A percentile compares a stretch with the other conserved stretches of the same genome.
These are phyloP conservation scores for Norana najaformis DNA, from an alignment of 2,888 invertebrate genomes.

Conservation along the genomic window DNA sequence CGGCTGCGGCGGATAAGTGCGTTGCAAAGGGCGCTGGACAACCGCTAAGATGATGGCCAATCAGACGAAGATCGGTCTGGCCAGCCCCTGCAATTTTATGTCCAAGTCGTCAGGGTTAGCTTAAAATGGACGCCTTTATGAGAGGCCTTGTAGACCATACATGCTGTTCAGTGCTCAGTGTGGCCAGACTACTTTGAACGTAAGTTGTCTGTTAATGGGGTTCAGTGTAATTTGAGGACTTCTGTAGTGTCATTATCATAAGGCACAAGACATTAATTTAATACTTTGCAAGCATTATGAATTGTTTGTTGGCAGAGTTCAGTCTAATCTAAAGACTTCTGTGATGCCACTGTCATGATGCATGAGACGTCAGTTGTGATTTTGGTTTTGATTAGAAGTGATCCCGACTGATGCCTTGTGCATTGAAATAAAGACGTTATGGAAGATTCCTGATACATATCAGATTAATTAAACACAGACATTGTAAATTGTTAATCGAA, in stretches of 20 bases:
- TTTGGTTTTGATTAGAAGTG: too few relatives aligned
- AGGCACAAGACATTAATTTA: too few relatives aligned
- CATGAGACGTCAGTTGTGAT: too few relatives aligned
- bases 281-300: background rate
- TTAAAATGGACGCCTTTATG: slow-evolving; percentile 13
- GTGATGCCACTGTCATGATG: background rate
- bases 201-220: background rate
- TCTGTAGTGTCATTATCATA: too few relatives aligned
- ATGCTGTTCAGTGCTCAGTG: background rate
- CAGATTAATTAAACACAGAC: background rate
- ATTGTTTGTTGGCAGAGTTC: background rate
- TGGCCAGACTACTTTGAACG: background rate
- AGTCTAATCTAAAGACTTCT: background rate
- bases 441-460: too few relatives aligned
- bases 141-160: too few relatives aligned
- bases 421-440: too few relatives aligned
- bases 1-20: background rate
- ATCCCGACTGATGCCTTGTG: too few relatives aligned
- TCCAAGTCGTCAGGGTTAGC: background rate
- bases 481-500: background rate
- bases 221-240: too few relatives aligned
- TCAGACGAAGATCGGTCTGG: background rate
- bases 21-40: background rate
- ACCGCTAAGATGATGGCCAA: background rate
- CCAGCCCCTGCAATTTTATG: background rate